Base-by-base conservation (phyloP, 2,797 vertebrate genomes). In the Ceyx erithaca region DNA sequence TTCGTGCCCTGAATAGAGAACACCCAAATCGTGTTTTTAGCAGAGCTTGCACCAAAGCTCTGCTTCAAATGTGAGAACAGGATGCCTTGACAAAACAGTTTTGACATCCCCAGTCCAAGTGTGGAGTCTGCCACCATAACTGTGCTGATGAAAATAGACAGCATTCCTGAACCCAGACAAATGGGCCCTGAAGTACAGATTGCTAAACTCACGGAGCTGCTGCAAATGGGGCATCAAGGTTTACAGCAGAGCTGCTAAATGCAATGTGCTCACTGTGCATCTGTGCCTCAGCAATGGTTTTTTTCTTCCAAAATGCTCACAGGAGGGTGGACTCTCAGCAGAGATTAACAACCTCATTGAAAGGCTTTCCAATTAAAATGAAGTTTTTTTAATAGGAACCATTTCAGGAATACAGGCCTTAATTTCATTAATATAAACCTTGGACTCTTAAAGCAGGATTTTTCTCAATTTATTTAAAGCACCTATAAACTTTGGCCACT, bases 81-180 rank as follows among this genome's bases (percentile, higher is more conserved):
- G 67, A 91, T 79, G 91, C 82, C 70, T 85, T 41, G 33, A 84
- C 58, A 76, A 80, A 95, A 89, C 40, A 79, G 69, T 14, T 62
- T 70, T 70, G 48, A 20, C 64, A 70, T 43, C 70, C 55, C 67
- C 79, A 76, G 49, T 80, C 49, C 73, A 73, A 92, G 73, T 51
- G 61, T 62, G 63, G 67, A 90, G 94, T 95, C 92, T 96, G 89
- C 80, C 91, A 94, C 89, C 63, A n/a, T 79, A 88, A 86, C 78
- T 80, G 48, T 63, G 87, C 72, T 37, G 73, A 76, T 87, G 70
- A 89, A 95, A 94, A 95, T 70, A 93, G 81, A 90, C 94, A 76
- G 22, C 20, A 55, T 93, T 72, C 87, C 72, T 66, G 81, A 94
- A 93, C 2, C 4, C 10, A 84, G 63, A 61, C 55, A 54, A 80